Percentiles rank a stretch among this genome's conserved stretches.
Evolutionary conservation across 2,888 invertebrate genomes (phyloP).

Genomic region (Toxonevra muliebris): DNA sequence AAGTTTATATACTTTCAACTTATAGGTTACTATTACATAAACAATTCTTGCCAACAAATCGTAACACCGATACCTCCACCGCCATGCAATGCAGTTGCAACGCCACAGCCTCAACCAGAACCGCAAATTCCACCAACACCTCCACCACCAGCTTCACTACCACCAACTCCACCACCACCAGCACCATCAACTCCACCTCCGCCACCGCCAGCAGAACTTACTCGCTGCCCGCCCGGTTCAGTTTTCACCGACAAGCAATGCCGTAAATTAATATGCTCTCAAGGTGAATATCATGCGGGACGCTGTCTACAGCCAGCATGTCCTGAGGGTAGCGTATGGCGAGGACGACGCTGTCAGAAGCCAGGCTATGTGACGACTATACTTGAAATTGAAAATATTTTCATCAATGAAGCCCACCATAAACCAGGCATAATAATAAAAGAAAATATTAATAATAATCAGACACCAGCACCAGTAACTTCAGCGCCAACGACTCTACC

Average conservation of each 20-base stretch:
- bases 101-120: no score
- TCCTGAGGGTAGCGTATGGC: conserved; percentile 53
- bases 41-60: neutral
- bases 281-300: conserved; percentile 49
- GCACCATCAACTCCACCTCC: no score
- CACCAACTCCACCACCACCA: conserved; percentile 21
- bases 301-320: conserved; percentile 49
- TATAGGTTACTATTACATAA: conserved; percentile 26
- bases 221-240: conserved; percentile 49
- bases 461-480: conserved; percentile 10
- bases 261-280: conserved; percentile 48
- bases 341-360: conserved; percentile 44
- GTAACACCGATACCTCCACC: conserved; percentile 15
- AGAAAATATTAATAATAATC: conserved; percentile 43
- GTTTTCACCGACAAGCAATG: conserved; percentile 44
- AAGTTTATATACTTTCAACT: no score
- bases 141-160: neutral
- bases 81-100: conserved; percentile 15
- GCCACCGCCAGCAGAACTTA: conserved; percentile 28
- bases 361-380: conserved; percentile 53
- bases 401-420: conserved; percentile 44
- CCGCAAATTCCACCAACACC: conserved; percentile 9
- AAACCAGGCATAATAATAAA: conserved; percentile 32
- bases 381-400: conserved; percentile 51
- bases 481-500: neutral